Percentiles rank a stretch among this genome's conserved stretches.
These are phyloP conservation scores for Lapara coniferarum DNA, from an alignment of 2,888 invertebrate species.

Conservation along the genomic window DNA sequence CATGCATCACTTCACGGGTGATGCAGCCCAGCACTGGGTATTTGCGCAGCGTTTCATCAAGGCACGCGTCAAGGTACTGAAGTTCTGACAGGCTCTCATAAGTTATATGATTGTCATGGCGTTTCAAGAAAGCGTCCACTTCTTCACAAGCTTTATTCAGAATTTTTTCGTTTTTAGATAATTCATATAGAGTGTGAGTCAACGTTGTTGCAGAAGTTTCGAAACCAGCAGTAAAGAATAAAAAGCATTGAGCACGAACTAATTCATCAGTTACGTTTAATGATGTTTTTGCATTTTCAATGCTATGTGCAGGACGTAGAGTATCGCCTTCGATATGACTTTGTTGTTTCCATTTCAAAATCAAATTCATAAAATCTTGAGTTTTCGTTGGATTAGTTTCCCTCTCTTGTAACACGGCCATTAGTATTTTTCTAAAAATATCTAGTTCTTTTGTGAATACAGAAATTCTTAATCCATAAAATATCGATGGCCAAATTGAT, in stretches of 20 bases:
- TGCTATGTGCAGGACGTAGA: conserved; percentile 23
- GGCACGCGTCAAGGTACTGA: conserved; percentile 49
- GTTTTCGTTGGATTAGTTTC: conserved; percentile 30
- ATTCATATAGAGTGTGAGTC: conserved; percentile 45
- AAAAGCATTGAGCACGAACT: conserved; percentile 73
- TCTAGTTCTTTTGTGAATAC: conserved; percentile 21
- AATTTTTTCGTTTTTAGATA: conserved; percentile 43
- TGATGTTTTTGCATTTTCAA: not conserved
- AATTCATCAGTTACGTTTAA: conserved; percentile 58
- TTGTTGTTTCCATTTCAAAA: conserved; percentile 33
- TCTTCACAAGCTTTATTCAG: conserved; percentile 43
- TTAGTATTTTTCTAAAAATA: conserved; percentile 22
- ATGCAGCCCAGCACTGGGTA: conserved; percentile 46
- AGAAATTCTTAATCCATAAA: conserved; percentile 30
- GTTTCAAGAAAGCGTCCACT: conserved; percentile 45
- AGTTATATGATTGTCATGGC: conserved; percentile 37
- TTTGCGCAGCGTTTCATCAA: conserved; percentile 48
- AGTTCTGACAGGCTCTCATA: conserved; percentile 49
- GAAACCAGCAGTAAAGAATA: conserved; percentile 63
- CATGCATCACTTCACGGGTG: conserved; percentile 45
- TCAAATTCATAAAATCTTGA: conserved; percentile 39
- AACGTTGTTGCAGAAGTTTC: conserved; percentile 49
- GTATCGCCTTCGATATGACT: conserved; percentile 36
- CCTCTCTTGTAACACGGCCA: conserved; percentile 27
- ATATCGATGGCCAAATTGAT: conserved; percentile 31